Conservation (phyloP, 2,113 vertebrate species). For the Blennius ocellaris region DNA sequence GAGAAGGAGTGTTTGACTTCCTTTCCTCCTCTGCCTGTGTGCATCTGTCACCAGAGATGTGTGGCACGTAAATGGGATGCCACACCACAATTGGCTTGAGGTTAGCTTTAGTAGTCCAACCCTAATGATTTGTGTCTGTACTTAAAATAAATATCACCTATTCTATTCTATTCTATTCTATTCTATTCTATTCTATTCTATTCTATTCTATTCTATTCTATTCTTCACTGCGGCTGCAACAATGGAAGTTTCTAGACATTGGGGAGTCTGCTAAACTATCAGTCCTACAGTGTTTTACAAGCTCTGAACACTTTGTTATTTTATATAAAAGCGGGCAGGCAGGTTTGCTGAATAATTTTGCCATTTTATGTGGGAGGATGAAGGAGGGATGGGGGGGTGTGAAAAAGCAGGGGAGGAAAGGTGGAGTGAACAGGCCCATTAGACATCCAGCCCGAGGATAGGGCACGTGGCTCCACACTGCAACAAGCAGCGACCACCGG, state of each 20-base stretch:
- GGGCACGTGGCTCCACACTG: constrained; percentile 74
- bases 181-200: constrained; percentile 9
- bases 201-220: constrained; percentile 14
- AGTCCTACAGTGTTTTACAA: constrained; percentile 77
- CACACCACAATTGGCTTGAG: constrained; percentile 19
- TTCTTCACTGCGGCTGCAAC: constrained; percentile 40
- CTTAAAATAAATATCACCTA: background rate
- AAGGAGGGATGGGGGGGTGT: constrained; percentile 43
- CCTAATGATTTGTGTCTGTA: constrained; percentile 13
- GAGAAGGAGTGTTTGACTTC: constrained; percentile 29
- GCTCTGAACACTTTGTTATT: constrained; percentile 76
- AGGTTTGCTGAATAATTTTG: constrained; percentile 69
- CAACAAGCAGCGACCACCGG: constrained; percentile 41
- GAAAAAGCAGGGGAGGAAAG: constrained; percentile 53
- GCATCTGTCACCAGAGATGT: constrained; percentile 37
- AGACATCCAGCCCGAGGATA: constrained; percentile 61
- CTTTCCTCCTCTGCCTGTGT: constrained; percentile 30
- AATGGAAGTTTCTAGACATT: constrained; percentile 61
- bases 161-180: constrained; percentile 9
- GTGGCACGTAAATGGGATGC: constrained; percentile 39
- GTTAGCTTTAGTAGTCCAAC: constrained; percentile 17
- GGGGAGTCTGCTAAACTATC: constrained; percentile 80
- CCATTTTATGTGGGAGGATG: constrained; percentile 76
- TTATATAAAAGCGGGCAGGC: constrained; percentile 75
- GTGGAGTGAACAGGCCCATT: constrained; percentile 73